A percentile compares a stretch with the other conserved stretches of the same genome.
Evolutionary conservation across 1,140 invertebrate species (phyloP).

Genomic region (Calycopis cecrops): DNA sequence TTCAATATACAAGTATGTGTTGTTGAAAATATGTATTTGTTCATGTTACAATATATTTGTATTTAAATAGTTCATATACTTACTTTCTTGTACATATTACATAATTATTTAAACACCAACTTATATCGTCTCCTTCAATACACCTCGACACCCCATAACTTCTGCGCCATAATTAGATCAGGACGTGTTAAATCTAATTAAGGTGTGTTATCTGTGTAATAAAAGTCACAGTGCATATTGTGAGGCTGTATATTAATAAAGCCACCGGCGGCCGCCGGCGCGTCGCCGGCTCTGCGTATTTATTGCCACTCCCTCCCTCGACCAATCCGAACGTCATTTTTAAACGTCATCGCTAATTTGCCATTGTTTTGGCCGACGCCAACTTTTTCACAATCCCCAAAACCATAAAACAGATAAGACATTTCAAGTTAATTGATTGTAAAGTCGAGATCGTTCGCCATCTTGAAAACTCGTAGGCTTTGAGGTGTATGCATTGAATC

Average conservation of each 20-base stretch:
- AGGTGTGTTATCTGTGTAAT: slow-evolving; percentile 6
- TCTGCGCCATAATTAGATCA: background rate
- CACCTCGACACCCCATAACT: background rate
- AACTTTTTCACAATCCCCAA: slow-evolving; percentile 50
- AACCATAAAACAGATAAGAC: slow-evolving; percentile 71
- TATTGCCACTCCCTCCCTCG: slow-evolving; percentile 45
- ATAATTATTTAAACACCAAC: too few relatives aligned
- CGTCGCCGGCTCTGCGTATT: slow-evolving; percentile 46
- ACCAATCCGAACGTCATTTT: slow-evolving; percentile 65
- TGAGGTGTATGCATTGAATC: slow-evolving; percentile 4
- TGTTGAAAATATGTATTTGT: too few relatives aligned
- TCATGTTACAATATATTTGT: too few relatives aligned
- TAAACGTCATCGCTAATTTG: slow-evolving; percentile 72
- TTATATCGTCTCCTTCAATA: too few relatives aligned
- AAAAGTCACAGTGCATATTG: slow-evolving; percentile 31
- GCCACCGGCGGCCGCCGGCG: slow-evolving; percentile 29
- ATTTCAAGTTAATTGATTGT: slow-evolving; percentile 63
- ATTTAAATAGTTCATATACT: too few relatives aligned
- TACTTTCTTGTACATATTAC: too few relatives aligned
- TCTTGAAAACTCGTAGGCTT: slow-evolving; percentile 5
- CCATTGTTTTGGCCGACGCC: slow-evolving; percentile 72
- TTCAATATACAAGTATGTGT: too few relatives aligned
- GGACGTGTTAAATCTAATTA: background rate
- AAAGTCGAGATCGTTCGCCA: slow-evolving; percentile 35
- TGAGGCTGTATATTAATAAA: slow-evolving; percentile 52